Evolutionary conservation across 2,797 vertebrate genomes (phyloP), one percentile per base, ranked within the genome.

Genomic region (Eulemur mongoz): DNA sequence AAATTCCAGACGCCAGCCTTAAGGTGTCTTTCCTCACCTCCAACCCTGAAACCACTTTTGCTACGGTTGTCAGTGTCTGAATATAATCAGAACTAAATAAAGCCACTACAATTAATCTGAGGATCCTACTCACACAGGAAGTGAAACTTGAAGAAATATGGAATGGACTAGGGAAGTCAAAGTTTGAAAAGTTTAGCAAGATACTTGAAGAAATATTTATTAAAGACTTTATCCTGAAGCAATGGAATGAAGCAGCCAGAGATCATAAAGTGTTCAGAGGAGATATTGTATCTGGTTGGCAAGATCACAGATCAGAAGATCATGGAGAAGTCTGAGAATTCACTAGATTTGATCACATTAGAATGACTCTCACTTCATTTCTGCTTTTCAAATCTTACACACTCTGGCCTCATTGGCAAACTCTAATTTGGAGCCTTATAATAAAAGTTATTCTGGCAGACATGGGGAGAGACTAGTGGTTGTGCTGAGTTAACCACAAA

Each of bases 251-350:
- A 73, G 76, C 43, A 70, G 7, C 27, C 14, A 40, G 70, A 50
- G 32, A 43, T 43, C n/a, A 50, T 48, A 10, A 38, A 27, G 3
- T 17, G 12, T 13, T 75, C 13, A 59, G 54, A 65, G 11, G 9
- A 75, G 1, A 0, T 10, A 73, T 23, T 4, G 14, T 2, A 30
- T 0, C 30, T 65, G 23, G 6, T 5, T 35, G 12, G 17, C 14
- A 83, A n/a, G 30, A 81, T 38, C 86, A 76, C 20, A 48, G 4
- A 7, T 78, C 48, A 78, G 22, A n/a, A 54, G 27, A 25, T 63
- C 40, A 13, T 5, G 15, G 38, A 54, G 63, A 83, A 75, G 11
- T 7, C 1, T 32, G 38, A 95, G 18, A 65, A 87, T 17, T 10
- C 13, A 23, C 43, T 78, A 38, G 32, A 23, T 27, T 2, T n/a